Percentiles rank a stretch among this genome's conserved stretches.
Evolutionary conservation across 2,888 invertebrate species (phyloP).

Genomic region (Spilosoma lubricipeda): DNA sequence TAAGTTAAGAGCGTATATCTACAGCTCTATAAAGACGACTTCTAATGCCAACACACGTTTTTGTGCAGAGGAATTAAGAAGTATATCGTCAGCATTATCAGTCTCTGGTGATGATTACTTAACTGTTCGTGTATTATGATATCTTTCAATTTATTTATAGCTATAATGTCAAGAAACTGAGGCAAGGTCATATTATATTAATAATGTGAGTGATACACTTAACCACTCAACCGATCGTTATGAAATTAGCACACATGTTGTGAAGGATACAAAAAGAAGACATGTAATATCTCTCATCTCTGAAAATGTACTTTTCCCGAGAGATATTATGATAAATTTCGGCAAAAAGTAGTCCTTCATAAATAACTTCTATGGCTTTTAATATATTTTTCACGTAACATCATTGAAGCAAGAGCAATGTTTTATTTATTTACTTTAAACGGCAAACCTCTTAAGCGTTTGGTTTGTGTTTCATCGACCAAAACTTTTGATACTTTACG

Average conservation of each 20-base stretch:
- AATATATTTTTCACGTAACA: not conserved
- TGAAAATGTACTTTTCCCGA: not conserved
- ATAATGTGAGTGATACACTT: not conserved
- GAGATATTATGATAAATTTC: not conserved
- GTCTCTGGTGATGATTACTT: too few species aligned
- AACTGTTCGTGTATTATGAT: not conserved
- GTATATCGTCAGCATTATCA: too few species aligned
- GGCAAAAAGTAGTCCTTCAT: not conserved
- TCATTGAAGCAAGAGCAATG: not conserved
- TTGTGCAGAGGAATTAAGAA: too few species aligned
- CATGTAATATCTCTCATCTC: not conserved
- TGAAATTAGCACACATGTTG: not conserved
- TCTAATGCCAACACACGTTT: too few species aligned
- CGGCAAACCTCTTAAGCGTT: not conserved
- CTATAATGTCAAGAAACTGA: not conserved
- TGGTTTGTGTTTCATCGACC: not conserved
- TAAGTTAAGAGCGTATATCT: too few species aligned
- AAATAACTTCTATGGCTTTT: not conserved
- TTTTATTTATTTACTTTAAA: not conserved
- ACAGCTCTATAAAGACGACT: too few species aligned
- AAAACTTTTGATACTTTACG: not conserved
- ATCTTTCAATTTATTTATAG: not conserved
- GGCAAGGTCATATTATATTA: not conserved
- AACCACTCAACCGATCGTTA: not conserved
- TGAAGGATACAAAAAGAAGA: not conserved